These are phyloP conservation scores for Champsocephalus esox DNA, from an alignment of 2,797 vertebrate species.

Conservation along the genomic window DNA sequence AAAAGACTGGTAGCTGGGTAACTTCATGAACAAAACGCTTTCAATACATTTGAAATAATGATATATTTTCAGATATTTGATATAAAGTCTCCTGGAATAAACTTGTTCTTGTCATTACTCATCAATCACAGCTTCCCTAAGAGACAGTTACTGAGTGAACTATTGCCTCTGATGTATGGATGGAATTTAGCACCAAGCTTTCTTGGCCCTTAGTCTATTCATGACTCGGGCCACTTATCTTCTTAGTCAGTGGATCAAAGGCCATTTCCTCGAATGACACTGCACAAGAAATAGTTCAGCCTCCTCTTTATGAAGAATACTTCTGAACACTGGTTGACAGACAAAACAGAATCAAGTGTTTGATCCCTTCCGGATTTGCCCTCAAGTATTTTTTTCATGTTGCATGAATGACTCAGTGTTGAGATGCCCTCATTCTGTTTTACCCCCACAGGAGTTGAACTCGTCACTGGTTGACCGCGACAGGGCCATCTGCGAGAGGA, in stretches of 20 bases:
- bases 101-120: neutral
- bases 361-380: conserved; percentile 28
- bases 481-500: conserved; percentile 91
- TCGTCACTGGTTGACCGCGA: conserved; percentile 92
- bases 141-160: conserved; percentile 18
- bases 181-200: conserved; percentile 11
- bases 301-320: conserved; percentile 42
- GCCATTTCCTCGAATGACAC: conserved; percentile 17
- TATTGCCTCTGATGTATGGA: neutral
- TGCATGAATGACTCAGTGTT: conserved; percentile 38
- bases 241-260: conserved; percentile 37
- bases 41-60: neutral
- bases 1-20: neutral
- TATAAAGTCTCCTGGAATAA: neutral
- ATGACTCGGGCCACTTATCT: conserved; percentile 11
- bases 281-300: conserved; percentile 38
- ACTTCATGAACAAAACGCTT: too few relatives aligned
- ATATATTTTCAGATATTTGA: neutral
- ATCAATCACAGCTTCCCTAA: conserved; percentile 10
- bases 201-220: conserved; percentile 3
- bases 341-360: conserved; percentile 41
- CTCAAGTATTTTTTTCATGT: conserved; percentile 34
- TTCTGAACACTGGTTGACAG: conserved; percentile 41
- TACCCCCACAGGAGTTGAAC: conserved; percentile 87
- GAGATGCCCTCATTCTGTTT: conserved; percentile 47